phyloP scores from a whole-genome alignment of 2,113 vertebrate species.

The Cyphomyrus discorhynchus region DNA sequence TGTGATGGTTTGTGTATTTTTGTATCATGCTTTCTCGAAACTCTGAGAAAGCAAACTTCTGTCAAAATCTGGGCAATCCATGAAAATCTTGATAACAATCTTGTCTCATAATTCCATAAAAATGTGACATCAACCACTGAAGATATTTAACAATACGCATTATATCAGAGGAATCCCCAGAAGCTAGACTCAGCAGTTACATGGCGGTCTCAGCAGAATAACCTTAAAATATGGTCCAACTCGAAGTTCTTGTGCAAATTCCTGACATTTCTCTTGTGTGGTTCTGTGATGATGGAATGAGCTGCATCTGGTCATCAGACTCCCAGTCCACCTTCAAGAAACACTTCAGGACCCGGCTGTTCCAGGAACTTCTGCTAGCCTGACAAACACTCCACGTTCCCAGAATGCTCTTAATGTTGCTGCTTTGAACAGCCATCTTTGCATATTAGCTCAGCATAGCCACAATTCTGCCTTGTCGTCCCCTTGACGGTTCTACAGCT shows the following conservation, averaged over 20 bases:
- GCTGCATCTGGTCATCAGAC: background rate
- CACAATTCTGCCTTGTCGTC: background rate
- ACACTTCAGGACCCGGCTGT: background rate
- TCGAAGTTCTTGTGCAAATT: background rate
- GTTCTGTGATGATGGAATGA: background rate
- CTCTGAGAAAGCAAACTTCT: background rate
- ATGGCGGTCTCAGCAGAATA: background rate
- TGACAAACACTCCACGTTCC: background rate
- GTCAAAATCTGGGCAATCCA: background rate
- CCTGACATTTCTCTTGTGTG: background rate
- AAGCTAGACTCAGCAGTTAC: background rate
- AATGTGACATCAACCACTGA: background rate
- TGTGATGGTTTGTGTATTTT: background rate
- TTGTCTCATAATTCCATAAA: background rate
- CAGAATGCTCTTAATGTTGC: background rate
- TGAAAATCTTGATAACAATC: background rate
- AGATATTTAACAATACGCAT: background rate
- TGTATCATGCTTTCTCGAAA: background rate
- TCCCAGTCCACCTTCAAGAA: background rate
- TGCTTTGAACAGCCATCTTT: background rate
- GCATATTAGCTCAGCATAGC: background rate
- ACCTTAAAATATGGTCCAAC: background rate
- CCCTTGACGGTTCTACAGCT: background rate
- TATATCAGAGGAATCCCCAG: background rate
- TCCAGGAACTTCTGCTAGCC: background rate